Evolutionary conservation across 2,888 invertebrate genomes (phyloP).

Genomic region (Cosmorhoe ocellata): DNA sequence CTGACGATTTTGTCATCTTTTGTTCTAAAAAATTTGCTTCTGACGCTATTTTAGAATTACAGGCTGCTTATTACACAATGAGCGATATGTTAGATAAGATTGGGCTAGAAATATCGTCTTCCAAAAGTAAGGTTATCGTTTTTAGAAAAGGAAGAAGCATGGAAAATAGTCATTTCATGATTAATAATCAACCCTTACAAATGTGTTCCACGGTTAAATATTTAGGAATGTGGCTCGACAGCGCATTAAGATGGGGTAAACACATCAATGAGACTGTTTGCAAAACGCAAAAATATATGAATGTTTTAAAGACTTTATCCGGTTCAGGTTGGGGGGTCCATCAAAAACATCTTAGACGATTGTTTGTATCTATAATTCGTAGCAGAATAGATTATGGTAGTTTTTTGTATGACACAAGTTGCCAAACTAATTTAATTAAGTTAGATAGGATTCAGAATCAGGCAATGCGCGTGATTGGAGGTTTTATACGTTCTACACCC

Average conservation of each 20-base stretch:
- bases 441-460: conserved; percentile 32
- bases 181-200: no score
- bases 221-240: conserved; percentile 39
- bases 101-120: conserved; percentile 27
- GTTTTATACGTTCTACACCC: conserved; percentile 30
- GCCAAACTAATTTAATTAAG: conserved; percentile 23
- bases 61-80: conserved; percentile 13
- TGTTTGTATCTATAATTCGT: conserved; percentile 33
- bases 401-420: conserved; percentile 23
- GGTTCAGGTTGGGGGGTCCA: conserved; percentile 39
- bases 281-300: conserved; percentile 32
- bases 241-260: conserved; percentile 29
- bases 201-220: no score
- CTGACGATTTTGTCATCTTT: conserved; percentile 25
- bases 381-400: conserved; percentile 35
- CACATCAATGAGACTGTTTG: background rate
- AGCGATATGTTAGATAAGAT: conserved; percentile 17
- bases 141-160: no score
- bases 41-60: background rate
- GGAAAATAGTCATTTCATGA: no score
- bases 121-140: conserved; percentile 35
- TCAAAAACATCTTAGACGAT: conserved; percentile 32
- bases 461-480: conserved; percentile 28
- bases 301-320: conserved; percentile 34
- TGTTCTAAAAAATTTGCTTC: background rate